Evolutionary conservation across 2,888 invertebrate species (phyloP).

Genomic region (Pherbina coryleti): DNA sequence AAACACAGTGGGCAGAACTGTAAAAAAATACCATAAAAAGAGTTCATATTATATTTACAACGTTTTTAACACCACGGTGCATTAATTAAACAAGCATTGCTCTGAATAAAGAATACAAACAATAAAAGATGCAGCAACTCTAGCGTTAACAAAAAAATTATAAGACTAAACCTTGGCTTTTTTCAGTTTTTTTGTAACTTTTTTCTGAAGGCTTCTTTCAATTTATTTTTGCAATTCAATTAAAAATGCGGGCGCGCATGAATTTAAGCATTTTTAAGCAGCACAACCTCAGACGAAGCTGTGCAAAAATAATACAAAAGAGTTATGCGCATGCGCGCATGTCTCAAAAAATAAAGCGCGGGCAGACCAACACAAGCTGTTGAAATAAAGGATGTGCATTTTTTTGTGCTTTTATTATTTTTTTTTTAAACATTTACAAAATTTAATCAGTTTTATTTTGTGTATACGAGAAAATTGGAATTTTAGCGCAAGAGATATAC

Average conservation of each 20-base stretch:
- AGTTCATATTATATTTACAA: too few species aligned
- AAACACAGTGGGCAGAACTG: background rate
- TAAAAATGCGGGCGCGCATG: conserved; percentile 67
- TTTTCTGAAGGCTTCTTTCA: conserved; percentile 1
- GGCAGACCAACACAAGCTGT: conserved; percentile 13
- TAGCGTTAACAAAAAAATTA: background rate
- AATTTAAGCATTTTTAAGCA: conserved; percentile 43
- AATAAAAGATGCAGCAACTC: background rate
- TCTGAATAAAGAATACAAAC: background rate
- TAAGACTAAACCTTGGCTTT: background rate
- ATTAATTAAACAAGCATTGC: conserved; percentile 22
- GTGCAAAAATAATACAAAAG: conserved; percentile 36
- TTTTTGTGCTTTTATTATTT: conserved; percentile 7
- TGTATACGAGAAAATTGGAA: conserved; percentile 39
- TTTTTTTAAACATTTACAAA: conserved; percentile 45
- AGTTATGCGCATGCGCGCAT: conserved; percentile 43
- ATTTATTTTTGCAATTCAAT: conserved; percentile 63
- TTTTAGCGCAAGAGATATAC: conserved; percentile 37
- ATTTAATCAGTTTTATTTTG: conserved; percentile 58
- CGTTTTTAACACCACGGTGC: conserved; percentile 2
- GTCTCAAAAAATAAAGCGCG: background rate
- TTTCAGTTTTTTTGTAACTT: background rate
- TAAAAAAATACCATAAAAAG: background rate
- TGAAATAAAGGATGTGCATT: conserved; percentile 42
- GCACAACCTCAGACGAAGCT: background rate